Evolutionary conservation across 2,888 invertebrate species (phyloP).

Genomic region (Aspidiotus rigidus): DNA sequence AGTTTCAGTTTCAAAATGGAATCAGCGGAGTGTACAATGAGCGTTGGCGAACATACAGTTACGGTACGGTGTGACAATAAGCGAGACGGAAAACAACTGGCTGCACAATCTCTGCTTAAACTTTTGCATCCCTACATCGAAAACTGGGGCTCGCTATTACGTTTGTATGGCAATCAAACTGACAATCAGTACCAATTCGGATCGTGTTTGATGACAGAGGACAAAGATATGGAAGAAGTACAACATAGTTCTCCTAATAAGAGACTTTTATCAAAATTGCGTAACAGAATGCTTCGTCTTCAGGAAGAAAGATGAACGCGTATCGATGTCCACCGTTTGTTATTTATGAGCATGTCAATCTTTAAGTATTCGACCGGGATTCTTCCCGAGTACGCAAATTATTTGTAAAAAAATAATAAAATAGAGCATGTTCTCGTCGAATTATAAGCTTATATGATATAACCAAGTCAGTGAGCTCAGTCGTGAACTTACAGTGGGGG

Average conservation of each 20-base stretch:
- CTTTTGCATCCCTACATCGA: conserved; percentile 82
- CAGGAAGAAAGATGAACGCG: neutral
- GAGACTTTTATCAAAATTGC: conserved; percentile 5
- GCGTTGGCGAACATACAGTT: conserved; percentile 82
- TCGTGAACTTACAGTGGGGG: too few species aligned
- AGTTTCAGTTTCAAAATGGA: conserved; percentile 79
- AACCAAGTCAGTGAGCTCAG: too few species aligned
- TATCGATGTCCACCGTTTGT: neutral
- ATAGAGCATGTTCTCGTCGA: too few species aligned
- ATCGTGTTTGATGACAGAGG: conserved; percentile 7
- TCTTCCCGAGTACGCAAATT: too few species aligned
- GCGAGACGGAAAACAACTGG: conserved; percentile 89
- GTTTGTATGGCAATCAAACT: conserved; percentile 63
- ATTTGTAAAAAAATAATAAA: too few species aligned
- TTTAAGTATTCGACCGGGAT: too few species aligned
- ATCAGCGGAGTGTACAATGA: conserved; percentile 89
- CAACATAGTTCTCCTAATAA: conserved; percentile 16
- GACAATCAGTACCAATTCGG: conserved; percentile 19
- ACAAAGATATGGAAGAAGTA: conserved; percentile 18
- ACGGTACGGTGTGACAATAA: conserved; percentile 92
- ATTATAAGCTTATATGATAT: too few species aligned
- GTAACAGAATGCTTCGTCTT: conserved; percentile 8
- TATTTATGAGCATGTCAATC: neutral
- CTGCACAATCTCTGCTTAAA: conserved; percentile 86
- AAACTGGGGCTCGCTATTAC: conserved; percentile 87